phyloP scores from a whole-genome alignment of 92 coral and sea anemone genomes.

The Palythoa grandis region DNA sequence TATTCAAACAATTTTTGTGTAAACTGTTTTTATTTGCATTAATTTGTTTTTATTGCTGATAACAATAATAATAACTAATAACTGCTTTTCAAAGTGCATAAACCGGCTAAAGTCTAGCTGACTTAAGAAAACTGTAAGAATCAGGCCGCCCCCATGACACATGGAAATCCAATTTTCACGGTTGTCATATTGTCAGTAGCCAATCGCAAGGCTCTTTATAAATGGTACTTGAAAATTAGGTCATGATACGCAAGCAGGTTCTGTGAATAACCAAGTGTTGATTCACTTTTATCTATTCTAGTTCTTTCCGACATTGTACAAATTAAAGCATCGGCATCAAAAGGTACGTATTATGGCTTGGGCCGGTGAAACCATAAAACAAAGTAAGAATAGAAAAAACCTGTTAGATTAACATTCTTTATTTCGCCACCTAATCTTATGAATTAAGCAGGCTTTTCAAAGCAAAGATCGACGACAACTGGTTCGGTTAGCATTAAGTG shows the following conservation, averaged over 20 bases:
- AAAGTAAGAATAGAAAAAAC: neutral
- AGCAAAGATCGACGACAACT: too few relatives aligned
- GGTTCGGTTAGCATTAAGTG: too few relatives aligned
- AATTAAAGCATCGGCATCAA: neutral
- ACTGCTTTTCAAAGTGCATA: neutral
- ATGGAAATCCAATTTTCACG: neutral
- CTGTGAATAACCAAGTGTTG: conserved; percentile 8
- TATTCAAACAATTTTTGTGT: neutral
- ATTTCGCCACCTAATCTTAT: too few relatives aligned
- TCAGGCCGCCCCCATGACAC: too few relatives aligned
- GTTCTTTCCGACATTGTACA: neutral
- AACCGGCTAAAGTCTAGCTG: neutral
- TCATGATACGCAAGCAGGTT: conserved; percentile 26
- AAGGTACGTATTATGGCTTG: neutral
- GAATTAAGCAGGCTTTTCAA: too few relatives aligned
- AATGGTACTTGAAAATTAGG: conserved; percentile 43
- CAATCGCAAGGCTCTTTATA: neutral
- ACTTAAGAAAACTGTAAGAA: neutral
- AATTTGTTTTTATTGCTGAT: neutral
- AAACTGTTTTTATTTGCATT: neutral
- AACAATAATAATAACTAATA: neutral
- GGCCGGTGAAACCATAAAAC: neutral
- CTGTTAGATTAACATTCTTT: too few relatives aligned
- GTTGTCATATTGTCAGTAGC: neutral
- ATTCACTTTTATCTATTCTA: neutral